Percentiles rank a stretch among this genome's conserved stretches.
phyloP scores from a whole-genome alignment of 1,140 invertebrate species.

The Stenopsyche tienmushanensis region DNA sequence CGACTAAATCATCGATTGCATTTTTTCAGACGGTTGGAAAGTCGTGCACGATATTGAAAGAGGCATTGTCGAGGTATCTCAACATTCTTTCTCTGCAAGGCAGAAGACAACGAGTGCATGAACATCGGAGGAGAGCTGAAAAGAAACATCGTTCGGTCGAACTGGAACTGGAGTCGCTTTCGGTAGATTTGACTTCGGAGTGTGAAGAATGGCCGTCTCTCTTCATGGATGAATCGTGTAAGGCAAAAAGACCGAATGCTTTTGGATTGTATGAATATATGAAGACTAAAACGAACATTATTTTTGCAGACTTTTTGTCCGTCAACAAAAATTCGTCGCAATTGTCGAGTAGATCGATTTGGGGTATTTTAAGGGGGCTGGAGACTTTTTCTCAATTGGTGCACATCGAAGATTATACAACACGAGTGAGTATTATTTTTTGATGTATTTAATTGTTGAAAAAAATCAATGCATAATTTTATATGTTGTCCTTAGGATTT shows the following conservation, averaged over 20 bases:
- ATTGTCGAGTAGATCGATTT: slow-evolving; percentile 59
- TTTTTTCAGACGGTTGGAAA: not conserved
- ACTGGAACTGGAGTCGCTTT: slow-evolving; percentile 19
- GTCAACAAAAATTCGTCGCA: too few species aligned
- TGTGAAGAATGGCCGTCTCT: slow-evolving; percentile 63
- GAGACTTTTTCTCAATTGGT: slow-evolving; percentile 78
- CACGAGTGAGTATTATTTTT: slow-evolving; percentile 1
- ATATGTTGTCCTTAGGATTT: slow-evolving; percentile 55
- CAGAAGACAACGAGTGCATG: too few species aligned
- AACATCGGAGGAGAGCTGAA: not conserved
- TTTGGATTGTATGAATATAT: too few species aligned
- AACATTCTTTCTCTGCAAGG: not conserved
- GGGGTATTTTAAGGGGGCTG: slow-evolving; percentile 76
- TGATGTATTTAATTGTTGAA: too few species aligned
- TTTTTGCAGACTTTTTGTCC: not conserved
- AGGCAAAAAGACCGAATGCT: too few species aligned
- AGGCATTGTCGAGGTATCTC: not conserved
- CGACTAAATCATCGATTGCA: too few species aligned
- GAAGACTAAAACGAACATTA: too few species aligned
- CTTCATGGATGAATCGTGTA: slow-evolving; percentile 72
- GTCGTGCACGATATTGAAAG: not conserved
- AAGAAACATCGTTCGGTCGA: not conserved
- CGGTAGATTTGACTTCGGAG: slow-evolving; percentile 52
- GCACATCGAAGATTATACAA: slow-evolving; percentile 47
- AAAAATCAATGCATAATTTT: too few species aligned